phyloP scores from a whole-genome alignment of 2,113 vertebrate genomes.

The Amphiprion ocellaris region DNA sequence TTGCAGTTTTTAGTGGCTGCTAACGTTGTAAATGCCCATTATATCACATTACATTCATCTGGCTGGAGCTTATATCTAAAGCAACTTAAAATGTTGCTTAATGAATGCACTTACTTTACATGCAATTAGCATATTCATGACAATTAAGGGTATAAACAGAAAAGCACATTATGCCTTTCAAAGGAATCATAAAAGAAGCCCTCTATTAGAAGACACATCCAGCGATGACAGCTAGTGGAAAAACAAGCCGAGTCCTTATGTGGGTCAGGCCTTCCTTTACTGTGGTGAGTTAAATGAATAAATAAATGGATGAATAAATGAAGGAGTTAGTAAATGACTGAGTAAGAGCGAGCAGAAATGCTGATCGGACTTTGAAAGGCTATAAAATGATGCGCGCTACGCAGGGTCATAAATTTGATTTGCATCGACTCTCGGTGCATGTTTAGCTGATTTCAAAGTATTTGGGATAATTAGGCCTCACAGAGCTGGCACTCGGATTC shows the following conservation, averaged over 20 bases:
- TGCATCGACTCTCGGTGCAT: constrained; percentile 41
- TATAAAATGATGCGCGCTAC: constrained; percentile 38
- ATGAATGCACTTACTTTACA: not conserved
- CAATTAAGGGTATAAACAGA: not conserved
- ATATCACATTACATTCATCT: constrained; percentile 2
- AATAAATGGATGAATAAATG: constrained; percentile 5
- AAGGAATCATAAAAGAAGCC: constrained; percentile 10
- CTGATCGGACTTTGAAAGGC: constrained; percentile 21
- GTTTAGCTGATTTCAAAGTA: constrained; percentile 73
- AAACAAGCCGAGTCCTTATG: not conserved
- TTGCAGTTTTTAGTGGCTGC: not conserved
- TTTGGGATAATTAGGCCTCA: constrained; percentile 71
- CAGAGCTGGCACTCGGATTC: constrained; percentile 56
- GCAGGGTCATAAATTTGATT: constrained; percentile 51
- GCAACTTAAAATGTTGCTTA: not conserved
- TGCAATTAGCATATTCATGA: not conserved
- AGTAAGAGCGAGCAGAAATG: not conserved
- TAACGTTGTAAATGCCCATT: not conserved
- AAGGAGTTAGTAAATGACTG: constrained; percentile 7
- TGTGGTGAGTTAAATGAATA: constrained; percentile 1
- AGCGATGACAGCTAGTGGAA: not conserved
- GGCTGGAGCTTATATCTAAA: constrained; percentile 8
- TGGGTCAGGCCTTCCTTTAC: not conserved
- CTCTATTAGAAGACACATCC: constrained; percentile 11
- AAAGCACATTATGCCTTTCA: not conserved